Evolutionary conservation across 2,797 vertebrate species (phyloP).

Genomic region (Clamator glandarius): DNA sequence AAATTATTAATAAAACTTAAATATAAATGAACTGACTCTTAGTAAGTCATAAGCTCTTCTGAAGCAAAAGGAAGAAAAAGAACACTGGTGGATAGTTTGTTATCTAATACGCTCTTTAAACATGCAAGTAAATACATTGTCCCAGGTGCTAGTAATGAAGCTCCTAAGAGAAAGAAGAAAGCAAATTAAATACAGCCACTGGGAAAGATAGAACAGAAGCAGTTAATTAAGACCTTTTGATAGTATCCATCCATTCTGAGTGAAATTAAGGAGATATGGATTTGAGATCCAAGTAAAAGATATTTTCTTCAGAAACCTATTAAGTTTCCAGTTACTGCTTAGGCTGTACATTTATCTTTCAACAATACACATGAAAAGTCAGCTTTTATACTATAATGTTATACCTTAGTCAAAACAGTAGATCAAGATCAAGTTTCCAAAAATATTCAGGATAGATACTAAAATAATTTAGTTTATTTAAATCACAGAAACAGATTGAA

Average conservation of each 20-base stretch:
- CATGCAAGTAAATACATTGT: background rate
- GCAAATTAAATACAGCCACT: background rate
- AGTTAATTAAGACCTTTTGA: conserved; percentile 12
- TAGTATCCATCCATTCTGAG: conserved; percentile 15
- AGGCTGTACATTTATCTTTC: background rate
- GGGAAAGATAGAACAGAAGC: background rate
- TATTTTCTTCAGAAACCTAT: background rate
- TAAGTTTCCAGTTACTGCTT: background rate
- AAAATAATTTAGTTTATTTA: background rate
- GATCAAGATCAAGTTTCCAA: background rate
- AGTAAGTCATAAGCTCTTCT: background rate
- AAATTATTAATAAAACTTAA: background rate
- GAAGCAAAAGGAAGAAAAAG: background rate
- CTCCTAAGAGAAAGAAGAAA: background rate
- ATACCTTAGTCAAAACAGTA: background rate
- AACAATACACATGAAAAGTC: background rate
- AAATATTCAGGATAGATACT: background rate
- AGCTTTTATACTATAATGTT: background rate
- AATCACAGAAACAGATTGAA: background rate
- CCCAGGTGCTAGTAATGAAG: background rate
- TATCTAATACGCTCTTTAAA: background rate
- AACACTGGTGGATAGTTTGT: background rate
- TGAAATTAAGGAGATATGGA: background rate
- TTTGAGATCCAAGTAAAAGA: background rate
- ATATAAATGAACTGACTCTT: background rate